Percentiles rank a stretch among this genome's conserved stretches.
These are phyloP conservation scores for Dendroctonus valens DNA, from an alignment of 1,140 invertebrate species.

Conservation along the genomic window DNA sequence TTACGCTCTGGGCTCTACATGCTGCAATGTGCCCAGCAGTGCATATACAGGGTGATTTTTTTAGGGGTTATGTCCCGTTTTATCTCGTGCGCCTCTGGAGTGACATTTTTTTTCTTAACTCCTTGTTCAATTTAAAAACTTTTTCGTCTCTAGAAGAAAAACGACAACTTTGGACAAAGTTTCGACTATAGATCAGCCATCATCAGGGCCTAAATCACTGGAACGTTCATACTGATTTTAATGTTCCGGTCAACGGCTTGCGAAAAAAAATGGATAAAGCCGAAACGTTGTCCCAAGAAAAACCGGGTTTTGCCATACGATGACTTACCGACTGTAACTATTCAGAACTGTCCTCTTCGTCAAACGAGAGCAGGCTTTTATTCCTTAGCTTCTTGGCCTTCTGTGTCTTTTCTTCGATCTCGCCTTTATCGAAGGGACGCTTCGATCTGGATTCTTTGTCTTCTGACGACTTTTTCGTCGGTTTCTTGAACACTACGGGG, in stretches of 20 bases:
- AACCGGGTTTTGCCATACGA: not conserved
- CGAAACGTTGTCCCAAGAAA: not conserved
- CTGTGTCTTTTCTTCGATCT: slow-evolving; percentile 36
- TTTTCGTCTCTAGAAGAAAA: too few relatives aligned
- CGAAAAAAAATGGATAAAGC: too few relatives aligned
- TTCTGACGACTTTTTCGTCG: slow-evolving; percentile 44
- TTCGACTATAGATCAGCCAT: not conserved
- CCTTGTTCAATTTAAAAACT: too few relatives aligned
- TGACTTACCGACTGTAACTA: slow-evolving; percentile 45
- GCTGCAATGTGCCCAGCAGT: too few relatives aligned
- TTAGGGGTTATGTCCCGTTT: too few relatives aligned
- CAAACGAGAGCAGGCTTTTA: slow-evolving; percentile 54
- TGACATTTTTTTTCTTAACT: too few relatives aligned
- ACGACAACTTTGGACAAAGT: too few relatives aligned
- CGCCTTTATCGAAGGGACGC: slow-evolving; percentile 3
- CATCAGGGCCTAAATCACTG: not conserved
- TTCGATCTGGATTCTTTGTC: slow-evolving; percentile 10
- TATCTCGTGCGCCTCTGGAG: too few relatives aligned
- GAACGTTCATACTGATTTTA: too few relatives aligned
- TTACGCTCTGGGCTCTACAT: too few relatives aligned
- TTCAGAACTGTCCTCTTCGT: slow-evolving; percentile 49
- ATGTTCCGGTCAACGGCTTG: too few relatives aligned
- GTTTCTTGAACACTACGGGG: slow-evolving; percentile 55
- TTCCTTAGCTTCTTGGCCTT: slow-evolving; percentile 51
- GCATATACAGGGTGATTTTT: too few relatives aligned